A percentile compares a stretch with the other conserved stretches of the same genome.
phyloP scores from a whole-genome alignment of 2,888 invertebrate genomes.

The Rhagonycha fulva region DNA sequence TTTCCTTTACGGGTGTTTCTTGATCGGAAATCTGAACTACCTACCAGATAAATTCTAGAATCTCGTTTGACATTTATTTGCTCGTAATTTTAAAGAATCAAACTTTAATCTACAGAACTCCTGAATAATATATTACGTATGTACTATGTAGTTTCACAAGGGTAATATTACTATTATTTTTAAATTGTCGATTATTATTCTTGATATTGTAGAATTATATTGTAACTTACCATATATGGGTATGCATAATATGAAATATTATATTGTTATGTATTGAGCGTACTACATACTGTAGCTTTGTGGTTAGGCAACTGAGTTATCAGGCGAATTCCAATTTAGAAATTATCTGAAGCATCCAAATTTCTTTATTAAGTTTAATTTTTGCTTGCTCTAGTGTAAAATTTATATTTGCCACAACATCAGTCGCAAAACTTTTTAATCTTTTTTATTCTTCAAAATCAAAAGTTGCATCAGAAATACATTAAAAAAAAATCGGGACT shows the following conservation, averaged over 20 bases:
- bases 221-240: not conserved
- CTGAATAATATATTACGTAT: not conserved
- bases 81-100: constrained; percentile 23
- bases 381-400: too few relatives aligned
- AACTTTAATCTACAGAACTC: constrained; percentile 15
- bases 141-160: not conserved
- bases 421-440: too few relatives aligned
- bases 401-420: too few relatives aligned
- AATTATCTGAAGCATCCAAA: not conserved
- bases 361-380: not conserved
- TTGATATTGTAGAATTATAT: not conserved
- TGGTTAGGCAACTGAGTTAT: not conserved
- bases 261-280: not conserved
- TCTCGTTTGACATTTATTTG: constrained; percentile 29
- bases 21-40: constrained; percentile 27
- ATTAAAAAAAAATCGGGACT: too few relatives aligned
- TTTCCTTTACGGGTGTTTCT: constrained; percentile 24
- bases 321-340: not conserved
- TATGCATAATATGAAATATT: not conserved
- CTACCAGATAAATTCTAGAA: constrained; percentile 26
- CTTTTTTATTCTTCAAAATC: too few relatives aligned
- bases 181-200: not conserved
- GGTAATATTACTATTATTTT: not conserved
- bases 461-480: too few relatives aligned
- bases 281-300: not conserved